Evolutionary conservation across 2,797 vertebrate genomes (phyloP).

Genomic region (Gephyroberyx darwinii): DNA sequence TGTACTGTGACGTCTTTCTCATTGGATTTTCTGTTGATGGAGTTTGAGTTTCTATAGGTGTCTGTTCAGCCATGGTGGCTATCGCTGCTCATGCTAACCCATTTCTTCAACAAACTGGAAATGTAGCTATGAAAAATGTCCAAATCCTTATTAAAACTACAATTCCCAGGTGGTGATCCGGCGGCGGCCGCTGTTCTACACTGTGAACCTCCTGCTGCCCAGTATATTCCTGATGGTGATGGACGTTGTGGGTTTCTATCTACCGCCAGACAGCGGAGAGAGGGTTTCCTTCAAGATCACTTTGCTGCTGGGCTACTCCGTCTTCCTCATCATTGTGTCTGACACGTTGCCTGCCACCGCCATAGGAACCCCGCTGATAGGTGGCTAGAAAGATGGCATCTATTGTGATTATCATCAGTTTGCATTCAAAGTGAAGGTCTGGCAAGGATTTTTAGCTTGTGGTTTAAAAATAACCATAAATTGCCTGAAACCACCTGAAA

Average conservation of each 20-base stretch:
- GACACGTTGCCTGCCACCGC: conserved; percentile 95
- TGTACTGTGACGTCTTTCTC: too few relatives aligned
- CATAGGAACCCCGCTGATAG: conserved; percentile 93
- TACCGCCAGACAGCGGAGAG: conserved; percentile 95
- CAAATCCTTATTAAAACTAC: neutral
- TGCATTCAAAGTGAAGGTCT: too few relatives aligned
- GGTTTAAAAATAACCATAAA: too few relatives aligned
- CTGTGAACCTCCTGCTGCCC: conserved; percentile 92
- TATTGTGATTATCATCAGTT: too few relatives aligned
- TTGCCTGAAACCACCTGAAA: too few relatives aligned
- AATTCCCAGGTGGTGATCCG: conserved; percentile 91
- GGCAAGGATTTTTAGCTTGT: too few relatives aligned
- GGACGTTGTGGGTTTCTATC: conserved; percentile 96
- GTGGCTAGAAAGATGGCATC: conserved; percentile 71
- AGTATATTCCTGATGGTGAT: conserved; percentile 98
- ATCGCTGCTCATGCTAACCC: too few relatives aligned
- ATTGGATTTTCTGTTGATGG: too few relatives aligned
- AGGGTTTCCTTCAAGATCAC: conserved; percentile 99
- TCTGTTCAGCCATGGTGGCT: too few relatives aligned
- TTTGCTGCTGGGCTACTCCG: conserved; percentile 95
- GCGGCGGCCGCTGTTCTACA: conserved; percentile 94
- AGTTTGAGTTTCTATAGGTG: too few relatives aligned
- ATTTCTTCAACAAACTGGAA: too few relatives aligned
- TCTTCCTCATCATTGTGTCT: conserved; percentile 98
- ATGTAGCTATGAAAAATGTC: neutral